A percentile compares a stretch with the other conserved stretches of the same genome.
phyloP scores from a whole-genome alignment of 1,140 invertebrate genomes.

The Drosophila kikkawai region DNA sequence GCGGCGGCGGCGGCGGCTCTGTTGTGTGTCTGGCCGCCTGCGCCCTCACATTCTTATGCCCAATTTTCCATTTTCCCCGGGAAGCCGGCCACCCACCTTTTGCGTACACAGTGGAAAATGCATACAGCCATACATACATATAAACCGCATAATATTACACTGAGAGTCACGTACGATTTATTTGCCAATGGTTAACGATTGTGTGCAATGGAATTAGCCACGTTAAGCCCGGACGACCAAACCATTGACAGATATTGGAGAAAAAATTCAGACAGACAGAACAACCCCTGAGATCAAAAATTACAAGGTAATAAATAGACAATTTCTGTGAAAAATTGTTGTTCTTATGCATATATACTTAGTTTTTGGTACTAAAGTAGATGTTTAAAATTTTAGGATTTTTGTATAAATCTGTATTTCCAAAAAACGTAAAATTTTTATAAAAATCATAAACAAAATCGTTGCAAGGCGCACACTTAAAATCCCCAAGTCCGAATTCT shows the following conservation, averaged over 20 bases:
- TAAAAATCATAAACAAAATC: too few species aligned
- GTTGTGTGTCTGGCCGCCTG: conserved; percentile 19
- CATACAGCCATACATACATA: background rate
- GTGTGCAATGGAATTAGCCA: background rate
- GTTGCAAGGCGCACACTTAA: too few species aligned
- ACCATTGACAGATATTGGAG: background rate
- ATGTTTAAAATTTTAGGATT: too few species aligned
- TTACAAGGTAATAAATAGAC: background rate
- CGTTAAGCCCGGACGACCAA: too few species aligned
- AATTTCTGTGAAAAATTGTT: background rate
- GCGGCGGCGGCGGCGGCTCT: background rate
- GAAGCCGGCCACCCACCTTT: conserved; percentile 36
- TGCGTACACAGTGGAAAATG: conserved; percentile 17
- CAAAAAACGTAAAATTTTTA: too few species aligned
- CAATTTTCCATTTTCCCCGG: conserved; percentile 25
- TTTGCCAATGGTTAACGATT: conserved; percentile 4
- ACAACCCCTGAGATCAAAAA: background rate
- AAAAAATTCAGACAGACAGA: background rate
- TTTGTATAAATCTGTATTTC: too few species aligned
- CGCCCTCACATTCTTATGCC: background rate
- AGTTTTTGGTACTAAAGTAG: too few species aligned
- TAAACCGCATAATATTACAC: background rate
- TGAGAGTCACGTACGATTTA: conserved; percentile 6
- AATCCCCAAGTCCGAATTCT: too few species aligned
- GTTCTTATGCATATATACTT: background rate